Base-by-base conservation (phyloP, 2,797 vertebrate species). In the Periophthalmus magnuspinnatus region DNA sequence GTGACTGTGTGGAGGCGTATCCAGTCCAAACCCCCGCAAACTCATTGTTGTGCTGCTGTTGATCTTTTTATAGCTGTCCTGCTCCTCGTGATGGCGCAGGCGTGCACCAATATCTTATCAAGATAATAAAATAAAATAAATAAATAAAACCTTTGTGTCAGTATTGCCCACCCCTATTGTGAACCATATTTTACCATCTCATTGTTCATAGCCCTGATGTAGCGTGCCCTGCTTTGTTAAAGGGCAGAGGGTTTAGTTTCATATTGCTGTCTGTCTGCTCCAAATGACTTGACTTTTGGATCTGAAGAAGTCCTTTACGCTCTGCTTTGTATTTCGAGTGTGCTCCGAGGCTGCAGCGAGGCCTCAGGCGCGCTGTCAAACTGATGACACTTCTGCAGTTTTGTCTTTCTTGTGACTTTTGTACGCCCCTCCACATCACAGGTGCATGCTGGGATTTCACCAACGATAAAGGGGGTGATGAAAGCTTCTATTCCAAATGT, bases 321-420 rank as follows among this genome's bases (percentile, higher is more conserved):
- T 16, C 75, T 70, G 65, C 67, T 41, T 38, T 57, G 62, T 69
- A 13, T 59, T 69, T 71, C 71, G 22, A 55, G 70, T 79, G 65
- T 11, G 6, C 76, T 81, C 69, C 74, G 67, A 81, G 75, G 83
- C 72, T 70, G 68, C 52, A 4, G 5, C 8, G 47, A 81, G 78
- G 82, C 88, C 85, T 5, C 58, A 59, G 81, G 87, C 86, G 77
- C 79, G 72, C 75, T 84, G 83, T 87, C 88, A 85, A 77, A 81
- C 71, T 74, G 77, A 84, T 63, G 50, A 73, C 69, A 68, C 86
- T 77, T 70, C 34, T 56, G 60, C 68, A 57, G 80, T 90, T 89
- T 84, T 67, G 85, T 90, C 86, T 85, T 77, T 75, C 62, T 82
- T 72, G 77, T 85, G 83, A 84, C 71, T 82, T 69, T 48, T 61